Percentiles rank a stretch among this genome's conserved stretches.
phyloP scores from a whole-genome alignment of 2,888 invertebrate genomes.

The Pyralis farinalis region DNA sequence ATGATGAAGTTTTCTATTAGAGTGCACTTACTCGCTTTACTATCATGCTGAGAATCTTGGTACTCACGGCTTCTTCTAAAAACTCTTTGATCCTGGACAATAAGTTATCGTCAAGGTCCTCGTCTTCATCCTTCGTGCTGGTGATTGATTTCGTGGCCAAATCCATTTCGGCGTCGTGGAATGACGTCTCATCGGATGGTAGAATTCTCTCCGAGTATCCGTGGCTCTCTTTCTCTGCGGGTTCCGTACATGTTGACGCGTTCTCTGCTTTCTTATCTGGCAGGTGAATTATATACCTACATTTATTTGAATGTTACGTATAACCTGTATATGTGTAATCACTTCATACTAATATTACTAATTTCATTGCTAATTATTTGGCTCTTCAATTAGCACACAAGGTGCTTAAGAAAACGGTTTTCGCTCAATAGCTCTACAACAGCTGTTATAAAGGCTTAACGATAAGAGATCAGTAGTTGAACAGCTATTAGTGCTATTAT shows the following conservation, averaged over 20 bases:
- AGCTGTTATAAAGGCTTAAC: too few species aligned
- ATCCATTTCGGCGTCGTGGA: conserved; percentile 44
- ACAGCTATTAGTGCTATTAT: too few species aligned
- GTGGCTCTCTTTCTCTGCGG: conserved; percentile 30
- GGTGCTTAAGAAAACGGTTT: too few species aligned
- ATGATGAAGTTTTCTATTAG: conserved; percentile 2
- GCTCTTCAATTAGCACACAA: too few species aligned
- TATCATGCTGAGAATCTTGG: conserved; percentile 7
- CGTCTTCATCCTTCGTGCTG: conserved; percentile 60
- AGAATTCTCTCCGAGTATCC: conserved; percentile 28
- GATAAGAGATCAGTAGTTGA: too few species aligned
- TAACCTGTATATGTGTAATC: too few species aligned
- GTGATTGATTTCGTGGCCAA: conserved; percentile 38
- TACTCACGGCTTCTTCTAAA: conserved; percentile 63
- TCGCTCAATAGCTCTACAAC: too few species aligned
- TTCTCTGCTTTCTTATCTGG: conserved; percentile 62
- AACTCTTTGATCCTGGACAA: conserved; percentile 61
- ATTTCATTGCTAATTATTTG: too few species aligned
- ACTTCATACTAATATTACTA: too few species aligned
- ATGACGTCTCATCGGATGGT: conserved; percentile 31
- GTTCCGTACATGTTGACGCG: conserved; percentile 47
- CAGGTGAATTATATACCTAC: conserved; percentile 8
- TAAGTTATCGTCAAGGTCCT: conserved; percentile 63
- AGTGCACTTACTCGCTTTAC: conserved; percentile 17
- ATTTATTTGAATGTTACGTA: too few species aligned